A percentile compares a stretch with the other conserved stretches of the same genome.
Conservation (phyloP, 2,113 vertebrate genomes). For the Amphiprion ocellaris region DNA sequence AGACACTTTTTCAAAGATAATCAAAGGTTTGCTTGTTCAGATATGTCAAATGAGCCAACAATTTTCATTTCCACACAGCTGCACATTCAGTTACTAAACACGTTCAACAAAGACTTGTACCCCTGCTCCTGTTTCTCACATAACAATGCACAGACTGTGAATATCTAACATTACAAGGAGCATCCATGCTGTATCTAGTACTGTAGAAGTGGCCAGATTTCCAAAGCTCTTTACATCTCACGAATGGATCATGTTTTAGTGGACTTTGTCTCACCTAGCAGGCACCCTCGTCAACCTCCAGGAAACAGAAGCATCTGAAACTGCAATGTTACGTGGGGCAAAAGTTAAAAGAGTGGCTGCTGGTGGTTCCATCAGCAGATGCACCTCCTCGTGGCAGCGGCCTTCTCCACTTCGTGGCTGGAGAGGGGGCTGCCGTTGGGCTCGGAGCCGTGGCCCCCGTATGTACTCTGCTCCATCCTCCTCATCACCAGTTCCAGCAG, state of each 20-base stretch:
- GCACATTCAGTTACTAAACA: too few species aligned
- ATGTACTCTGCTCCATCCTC: slow-evolving; percentile 92
- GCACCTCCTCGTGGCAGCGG: slow-evolving; percentile 55
- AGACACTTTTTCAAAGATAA: too few species aligned
- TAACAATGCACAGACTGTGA: slow-evolving; percentile 23
- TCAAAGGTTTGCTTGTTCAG: too few species aligned
- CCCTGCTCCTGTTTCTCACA: neutral
- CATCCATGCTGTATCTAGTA: neutral
- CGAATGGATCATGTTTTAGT: neutral
- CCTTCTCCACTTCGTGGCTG: slow-evolving; percentile 63
- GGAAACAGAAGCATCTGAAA: neutral
- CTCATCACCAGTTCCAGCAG: slow-evolving; percentile 96
- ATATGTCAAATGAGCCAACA: too few species aligned
- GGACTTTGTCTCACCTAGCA: slow-evolving; percentile 3
- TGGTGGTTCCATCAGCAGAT: neutral
- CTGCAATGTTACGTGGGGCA: neutral
- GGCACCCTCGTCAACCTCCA: neutral
- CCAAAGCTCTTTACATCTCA: neutral
- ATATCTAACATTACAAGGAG: slow-evolving; percentile 33
- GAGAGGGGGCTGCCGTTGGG: slow-evolving; percentile 83
- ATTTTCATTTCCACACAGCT: too few species aligned
- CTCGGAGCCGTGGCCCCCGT: slow-evolving; percentile 80
- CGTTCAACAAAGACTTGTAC: neutral
- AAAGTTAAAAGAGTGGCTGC: slow-evolving; percentile 4
- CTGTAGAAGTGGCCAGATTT: neutral